These are phyloP conservation scores for Galagoides demidoff DNA, from an alignment of 2,797 vertebrate species.

Conservation along the genomic window DNA sequence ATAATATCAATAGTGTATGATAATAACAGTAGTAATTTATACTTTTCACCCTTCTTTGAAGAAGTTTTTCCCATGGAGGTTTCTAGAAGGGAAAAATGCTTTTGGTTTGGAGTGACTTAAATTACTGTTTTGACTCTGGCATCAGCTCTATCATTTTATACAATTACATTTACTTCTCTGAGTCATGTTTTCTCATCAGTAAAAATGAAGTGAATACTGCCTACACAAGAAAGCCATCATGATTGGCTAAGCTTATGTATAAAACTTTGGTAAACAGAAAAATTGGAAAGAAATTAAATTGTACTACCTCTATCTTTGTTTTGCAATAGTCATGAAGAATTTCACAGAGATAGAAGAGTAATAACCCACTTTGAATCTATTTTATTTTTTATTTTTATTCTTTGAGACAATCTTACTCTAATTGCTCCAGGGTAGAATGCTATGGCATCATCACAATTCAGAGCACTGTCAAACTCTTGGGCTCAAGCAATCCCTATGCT, in stretches of 20 bases:
- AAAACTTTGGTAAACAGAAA: background rate
- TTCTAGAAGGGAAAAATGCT: slow-evolving; percentile 17
- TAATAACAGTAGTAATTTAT: slow-evolving; percentile 23
- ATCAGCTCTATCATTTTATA: slow-evolving; percentile 38
- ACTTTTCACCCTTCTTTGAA: slow-evolving; percentile 32
- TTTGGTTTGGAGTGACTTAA: slow-evolving; percentile 25
- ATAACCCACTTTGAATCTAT: background rate
- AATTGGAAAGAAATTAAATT: background rate
- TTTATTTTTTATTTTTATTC: background rate
- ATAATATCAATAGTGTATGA: background rate
- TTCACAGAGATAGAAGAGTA: background rate
- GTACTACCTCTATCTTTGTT: background rate
- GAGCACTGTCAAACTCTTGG: too few species aligned
- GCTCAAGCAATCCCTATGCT: too few species aligned
- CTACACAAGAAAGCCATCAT: background rate
- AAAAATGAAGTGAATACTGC: background rate
- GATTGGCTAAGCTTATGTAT: background rate
- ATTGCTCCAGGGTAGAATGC: too few species aligned
- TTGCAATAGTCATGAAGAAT: background rate
- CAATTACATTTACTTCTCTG: background rate
- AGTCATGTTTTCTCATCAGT: background rate
- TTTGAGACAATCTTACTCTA: too few species aligned
- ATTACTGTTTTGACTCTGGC: slow-evolving; percentile 35
- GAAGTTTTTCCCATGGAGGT: background rate
- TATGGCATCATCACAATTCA: too few species aligned